A percentile compares a stretch with the other conserved stretches of the same genome.
Conservation (phyloP, 92 coral and sea anemone genomes). For the Zoanthus solanderi region DNA sequence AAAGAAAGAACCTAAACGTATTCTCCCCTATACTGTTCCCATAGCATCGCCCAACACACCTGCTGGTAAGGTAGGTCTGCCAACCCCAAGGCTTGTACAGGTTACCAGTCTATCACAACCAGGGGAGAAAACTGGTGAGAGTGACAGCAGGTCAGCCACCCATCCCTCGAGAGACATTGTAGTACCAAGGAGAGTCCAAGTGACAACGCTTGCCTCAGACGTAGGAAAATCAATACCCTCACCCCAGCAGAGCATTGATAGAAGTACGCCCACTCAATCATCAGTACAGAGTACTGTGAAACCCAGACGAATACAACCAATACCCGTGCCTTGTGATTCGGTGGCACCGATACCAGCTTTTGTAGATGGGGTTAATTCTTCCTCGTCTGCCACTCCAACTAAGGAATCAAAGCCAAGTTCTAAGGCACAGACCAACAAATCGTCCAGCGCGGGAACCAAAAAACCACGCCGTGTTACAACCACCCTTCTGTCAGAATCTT, state of each 20-base stretch:
- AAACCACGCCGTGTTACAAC: slow-evolving; percentile 31
- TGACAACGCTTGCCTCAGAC: slow-evolving; percentile 38
- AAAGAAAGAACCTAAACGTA: slow-evolving; percentile 71
- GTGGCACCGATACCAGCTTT: background rate
- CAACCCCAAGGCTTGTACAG: slow-evolving; percentile 58
- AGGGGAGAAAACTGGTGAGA: background rate
- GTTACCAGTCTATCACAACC: background rate
- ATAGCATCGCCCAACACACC: slow-evolving; percentile 61
- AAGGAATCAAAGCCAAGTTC: background rate
- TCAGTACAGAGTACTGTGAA: background rate
- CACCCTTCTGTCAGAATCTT: background rate
- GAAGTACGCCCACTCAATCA: background rate
- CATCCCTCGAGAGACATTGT: background rate
- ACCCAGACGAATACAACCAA: slow-evolving; percentile 7
- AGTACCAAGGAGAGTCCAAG: slow-evolving; percentile 48
- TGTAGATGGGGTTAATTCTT: background rate
- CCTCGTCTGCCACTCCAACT: background rate
- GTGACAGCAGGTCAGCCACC: background rate
- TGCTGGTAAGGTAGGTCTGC: slow-evolving; percentile 42
- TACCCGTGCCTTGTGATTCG: background rate
- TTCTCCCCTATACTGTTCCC: slow-evolving; percentile 75
- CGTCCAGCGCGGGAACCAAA: background rate
- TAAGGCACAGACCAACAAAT: background rate
- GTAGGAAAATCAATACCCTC: background rate
- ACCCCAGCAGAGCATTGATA: background rate